Percentiles rank a stretch among this genome's conserved stretches.
phyloP scores from a whole-genome alignment of 2,888 invertebrate species.

The Shargacucullia verbasci region DNA sequence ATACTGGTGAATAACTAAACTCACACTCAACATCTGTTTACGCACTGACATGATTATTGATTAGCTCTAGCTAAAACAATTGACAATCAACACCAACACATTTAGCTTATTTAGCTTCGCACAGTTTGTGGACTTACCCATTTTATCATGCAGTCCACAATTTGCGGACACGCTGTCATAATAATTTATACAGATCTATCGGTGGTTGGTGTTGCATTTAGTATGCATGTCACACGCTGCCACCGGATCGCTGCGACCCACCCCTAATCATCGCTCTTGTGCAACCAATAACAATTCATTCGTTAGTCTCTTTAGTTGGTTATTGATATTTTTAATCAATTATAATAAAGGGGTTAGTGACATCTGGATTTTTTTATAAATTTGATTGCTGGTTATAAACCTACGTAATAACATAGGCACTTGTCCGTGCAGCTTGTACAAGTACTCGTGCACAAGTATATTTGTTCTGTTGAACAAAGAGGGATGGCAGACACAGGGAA shows the following conservation, averaged over 20 bases:
- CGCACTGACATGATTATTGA: no score
- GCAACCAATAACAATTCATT: conserved; percentile 70
- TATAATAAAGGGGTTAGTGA: neutral
- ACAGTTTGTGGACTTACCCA: conserved; percentile 10
- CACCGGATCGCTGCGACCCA: conserved; percentile 58
- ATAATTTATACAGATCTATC: conserved; percentile 51
- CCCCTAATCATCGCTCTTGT: conserved; percentile 77
- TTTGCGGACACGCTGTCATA: conserved; percentile 27
- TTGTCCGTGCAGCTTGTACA: no score
- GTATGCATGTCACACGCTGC: conserved; percentile 68
- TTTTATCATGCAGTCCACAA: conserved; percentile 37
- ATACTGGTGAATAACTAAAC: no score
- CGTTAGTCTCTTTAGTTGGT: conserved; percentile 61
- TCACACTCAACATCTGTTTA: no score
- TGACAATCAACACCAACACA: no score
- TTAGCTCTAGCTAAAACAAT: no score
- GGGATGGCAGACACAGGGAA: no score
- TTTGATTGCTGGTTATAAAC: no score
- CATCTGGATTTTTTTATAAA: no score
- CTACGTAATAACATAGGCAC: no score
- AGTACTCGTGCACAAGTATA: no score
- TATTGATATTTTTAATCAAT: conserved; percentile 24
- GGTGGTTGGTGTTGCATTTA: conserved; percentile 51
- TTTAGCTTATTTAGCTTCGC: conserved; percentile 10
- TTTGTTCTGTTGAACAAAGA: no score